Evolutionary conservation across 2,888 invertebrate species (phyloP), one percentile per base, ranked within the genome.

Genomic region (Heliconius hortense): DNA sequence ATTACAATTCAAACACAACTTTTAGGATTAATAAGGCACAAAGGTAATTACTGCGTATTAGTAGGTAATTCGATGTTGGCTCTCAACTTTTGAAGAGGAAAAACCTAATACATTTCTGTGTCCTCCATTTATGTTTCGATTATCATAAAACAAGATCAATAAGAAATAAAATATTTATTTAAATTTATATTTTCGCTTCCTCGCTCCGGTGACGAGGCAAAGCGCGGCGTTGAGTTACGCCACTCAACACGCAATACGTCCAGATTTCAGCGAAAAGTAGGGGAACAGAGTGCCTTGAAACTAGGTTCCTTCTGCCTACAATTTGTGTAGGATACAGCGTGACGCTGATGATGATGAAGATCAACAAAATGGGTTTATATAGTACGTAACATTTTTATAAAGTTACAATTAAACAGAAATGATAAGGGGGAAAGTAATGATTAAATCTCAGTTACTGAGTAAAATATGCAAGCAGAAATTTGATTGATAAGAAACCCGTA

Each of bases 11-110:
- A n/a, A 63, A 70, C 43, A 71, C 26, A 71, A 72, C 53, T 75
- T 67, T 67, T 21, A 39, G 64, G 66, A 31, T 60, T 70, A 67
- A 75, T 31, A 60, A 75, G 67, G 39, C 35, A 67, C 68, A 75
- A 68, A 75, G 48, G 66, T 68, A 72, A 75, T 75, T 75, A 75
- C 24, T 24, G 60, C 53, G 48, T 68, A 72, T 68, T 72, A 72
- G 56, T 68, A 43, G 35, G 70, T 64, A 56, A 74, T 75, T 75
- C 26, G 43, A 62, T 28, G 70, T 64, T 43, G 21, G 71, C 18
- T 66, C 24, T 35, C 24, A 66, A 43, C 66, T 66, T 43, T 66
- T 43, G 24, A 43, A 18, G 24, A 66, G 64, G 63, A 39, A 70
- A 56, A 26, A 59, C 39, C 7, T 63, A 28, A n/a, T 31, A 13